A percentile compares a stretch with the other conserved stretches of the same genome.
Evolutionary conservation across 2,888 invertebrate species (phyloP).

Genomic region (Celastrina argiolus): DNA sequence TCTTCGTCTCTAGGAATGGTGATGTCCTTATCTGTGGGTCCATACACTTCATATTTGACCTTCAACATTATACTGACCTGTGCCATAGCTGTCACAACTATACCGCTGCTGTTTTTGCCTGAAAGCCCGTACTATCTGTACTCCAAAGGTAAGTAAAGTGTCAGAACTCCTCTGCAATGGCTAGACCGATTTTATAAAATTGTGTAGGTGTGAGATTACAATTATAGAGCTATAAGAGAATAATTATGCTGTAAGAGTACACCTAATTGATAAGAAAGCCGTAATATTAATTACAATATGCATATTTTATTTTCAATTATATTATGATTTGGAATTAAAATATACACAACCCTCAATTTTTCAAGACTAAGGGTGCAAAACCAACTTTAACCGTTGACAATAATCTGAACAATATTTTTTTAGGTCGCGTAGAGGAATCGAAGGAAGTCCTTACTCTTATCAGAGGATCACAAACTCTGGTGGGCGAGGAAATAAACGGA

Average conservation of each 20-base stretch:
- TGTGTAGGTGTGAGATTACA: too few relatives aligned
- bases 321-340: too few relatives aligned
- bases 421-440: constrained; percentile 13
- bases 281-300: too few relatives aligned
- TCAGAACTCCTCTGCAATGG: too few relatives aligned
- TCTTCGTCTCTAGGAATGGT: constrained; percentile 53
- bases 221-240: too few relatives aligned
- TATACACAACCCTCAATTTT: too few relatives aligned
- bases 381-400: too few relatives aligned
- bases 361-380: too few relatives aligned
- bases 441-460: neutral
- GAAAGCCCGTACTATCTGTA: constrained; percentile 58
- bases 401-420: neutral
- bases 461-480: constrained; percentile 28
- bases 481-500: constrained; percentile 47
- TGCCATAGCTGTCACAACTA: constrained; percentile 37
- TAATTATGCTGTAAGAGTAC: too few relatives aligned
- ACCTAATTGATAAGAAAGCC: too few relatives aligned
- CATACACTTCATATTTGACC: constrained; percentile 48
- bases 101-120: constrained; percentile 53
- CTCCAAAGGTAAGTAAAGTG: constrained; percentile 54
- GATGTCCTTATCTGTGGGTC: constrained; percentile 52
- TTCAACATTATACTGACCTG: constrained; percentile 43
- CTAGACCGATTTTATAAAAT: too few relatives aligned
- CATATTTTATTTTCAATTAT: too few relatives aligned